Evolutionary conservation across 1,140 invertebrate species (phyloP).

Genomic region (Pseudomyrmex pallidus): DNA sequence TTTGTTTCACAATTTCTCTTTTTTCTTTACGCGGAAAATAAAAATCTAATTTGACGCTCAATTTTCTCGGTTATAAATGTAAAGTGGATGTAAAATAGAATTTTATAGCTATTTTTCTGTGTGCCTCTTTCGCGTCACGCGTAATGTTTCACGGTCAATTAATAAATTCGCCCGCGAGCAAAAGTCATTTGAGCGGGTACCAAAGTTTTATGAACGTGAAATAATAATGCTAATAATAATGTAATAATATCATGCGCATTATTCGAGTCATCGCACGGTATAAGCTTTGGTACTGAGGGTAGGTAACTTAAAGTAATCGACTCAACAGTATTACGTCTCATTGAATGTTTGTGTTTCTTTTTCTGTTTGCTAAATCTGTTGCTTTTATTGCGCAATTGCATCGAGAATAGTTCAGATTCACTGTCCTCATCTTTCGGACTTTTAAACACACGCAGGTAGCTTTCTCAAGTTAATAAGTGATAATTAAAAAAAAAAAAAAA

Average conservation of each 20-base stretch:
- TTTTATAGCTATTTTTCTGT: slow-evolving; percentile 64
- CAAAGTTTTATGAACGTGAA: slow-evolving; percentile 54
- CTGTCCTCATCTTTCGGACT: not conserved
- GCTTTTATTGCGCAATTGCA: not conserved
- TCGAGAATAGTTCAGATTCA: not conserved
- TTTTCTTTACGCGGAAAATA: slow-evolving; percentile 19
- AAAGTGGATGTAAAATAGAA: slow-evolving; percentile 67
- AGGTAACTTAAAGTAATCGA: slow-evolving; percentile 61
- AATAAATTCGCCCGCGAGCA: slow-evolving; percentile 11
- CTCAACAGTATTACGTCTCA: slow-evolving; percentile 67
- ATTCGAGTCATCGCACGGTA: slow-evolving; percentile 1
- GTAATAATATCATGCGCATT: slow-evolving; percentile 23
- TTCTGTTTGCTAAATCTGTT: slow-evolving; percentile 36
- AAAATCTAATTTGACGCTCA: slow-evolving; percentile 43
- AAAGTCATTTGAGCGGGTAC: slow-evolving; percentile 39
- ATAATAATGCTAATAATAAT: slow-evolving; percentile 1
- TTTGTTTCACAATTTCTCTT: slow-evolving; percentile 31
- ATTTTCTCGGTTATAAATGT: slow-evolving; percentile 26
- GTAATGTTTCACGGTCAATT: slow-evolving; percentile 26
- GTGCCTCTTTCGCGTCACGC: slow-evolving; percentile 48
- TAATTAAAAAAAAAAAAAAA: too few relatives aligned
- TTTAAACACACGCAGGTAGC: not conserved
- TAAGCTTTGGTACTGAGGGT: slow-evolving; percentile 39
- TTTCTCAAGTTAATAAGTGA: too few relatives aligned
- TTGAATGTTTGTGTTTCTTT: slow-evolving; percentile 23